phyloP scores from a whole-genome alignment of 2,797 vertebrate species.

The Pempheris klunzingeri region DNA sequence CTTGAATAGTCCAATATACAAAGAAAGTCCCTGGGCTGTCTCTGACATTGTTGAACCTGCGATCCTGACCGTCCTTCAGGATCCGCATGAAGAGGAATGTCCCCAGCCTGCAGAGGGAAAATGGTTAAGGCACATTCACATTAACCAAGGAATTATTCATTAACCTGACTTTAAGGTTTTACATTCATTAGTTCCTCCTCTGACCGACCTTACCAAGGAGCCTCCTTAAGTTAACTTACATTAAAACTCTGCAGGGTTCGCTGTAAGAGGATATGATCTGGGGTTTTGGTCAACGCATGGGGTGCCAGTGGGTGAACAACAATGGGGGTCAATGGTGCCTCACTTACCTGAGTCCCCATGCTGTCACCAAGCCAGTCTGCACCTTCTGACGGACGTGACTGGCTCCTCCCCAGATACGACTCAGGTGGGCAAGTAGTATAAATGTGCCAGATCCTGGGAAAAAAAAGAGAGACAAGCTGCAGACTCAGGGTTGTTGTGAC shows the following conservation, averaged over 20 bases:
- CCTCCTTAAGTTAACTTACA: conserved; percentile 16
- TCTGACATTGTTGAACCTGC: conserved; percentile 87
- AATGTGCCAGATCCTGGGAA: conserved; percentile 86
- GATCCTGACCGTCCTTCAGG: conserved; percentile 87
- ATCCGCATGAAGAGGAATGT: conserved; percentile 89
- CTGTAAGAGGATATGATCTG: neutral
- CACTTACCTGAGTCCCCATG: conserved; percentile 86
- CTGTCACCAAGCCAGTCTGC: conserved; percentile 87
- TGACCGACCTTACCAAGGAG: conserved; percentile 66
- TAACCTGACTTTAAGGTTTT: conserved; percentile 71
- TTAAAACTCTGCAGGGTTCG: neutral
- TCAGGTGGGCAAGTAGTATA: conserved; percentile 86
- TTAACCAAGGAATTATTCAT: conserved; percentile 82
- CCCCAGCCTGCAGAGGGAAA: conserved; percentile 77
- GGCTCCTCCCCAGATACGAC: conserved; percentile 85
- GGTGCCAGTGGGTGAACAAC: neutral
- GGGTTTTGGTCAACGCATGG: too few relatives aligned
- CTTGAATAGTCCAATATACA: conserved; percentile 89
- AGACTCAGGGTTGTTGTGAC: conserved; percentile 32
- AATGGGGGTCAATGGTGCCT: conserved; percentile 1
- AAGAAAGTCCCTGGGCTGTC: conserved; percentile 87
- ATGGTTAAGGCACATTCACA: conserved; percentile 62
- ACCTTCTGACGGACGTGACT: conserved; percentile 83
- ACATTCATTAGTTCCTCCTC: conserved; percentile 49
- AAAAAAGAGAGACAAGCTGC: neutral